Evolutionary conservation across 2,888 invertebrate genomes (phyloP), one percentile per base, ranked within the genome.

Genomic region (Hirudinaria manillensis): DNA sequence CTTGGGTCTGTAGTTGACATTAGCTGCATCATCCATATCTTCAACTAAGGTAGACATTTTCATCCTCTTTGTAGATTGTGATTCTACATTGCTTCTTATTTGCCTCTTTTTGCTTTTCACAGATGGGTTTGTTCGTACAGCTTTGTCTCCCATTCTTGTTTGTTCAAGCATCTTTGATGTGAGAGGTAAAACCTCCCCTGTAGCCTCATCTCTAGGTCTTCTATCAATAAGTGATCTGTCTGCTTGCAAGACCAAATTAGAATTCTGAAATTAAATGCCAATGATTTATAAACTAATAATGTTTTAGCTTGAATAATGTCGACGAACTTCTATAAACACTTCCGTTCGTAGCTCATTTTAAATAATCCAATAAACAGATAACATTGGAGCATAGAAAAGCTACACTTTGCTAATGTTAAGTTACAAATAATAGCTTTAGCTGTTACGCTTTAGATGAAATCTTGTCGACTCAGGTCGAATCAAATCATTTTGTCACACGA

Each of bases 181-280:
- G 80, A 99, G 89, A 76, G 98, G 93, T 86, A 97, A 89, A 80
- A 99, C 99, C 87, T 99, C 99, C 32, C 99, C 97, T 0, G 99
- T 99, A 0, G 99, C 96, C 87, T 99, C 99, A 94, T 99, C 98
- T 81, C 97, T 89, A 74, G 94, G 93, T 78, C 98, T 89, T 79
- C 96, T 88, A 85, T 99, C 99, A 78, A 99, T 98, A 51, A 99
- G 89, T 70, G 97, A 90, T 55, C 97, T 93, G 89, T 99, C 99
- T 76, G 98, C 98, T 94, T 97, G 97, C 81, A 99, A 88, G 70
- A 99, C 99, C 87, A 99, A 92, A 89, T 99, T 99, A 0, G 99
- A 99, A 86, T 99, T 99, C 96, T 97, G 86, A 36, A 77, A 76
- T 34, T 27, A 68, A 80, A 76, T 24, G n/a, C 4, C 19, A 3